Base-by-base conservation (phyloP, 30 jellyfish, hydroid and myxozoan species). In the Nemopilema nomurai region DNA sequence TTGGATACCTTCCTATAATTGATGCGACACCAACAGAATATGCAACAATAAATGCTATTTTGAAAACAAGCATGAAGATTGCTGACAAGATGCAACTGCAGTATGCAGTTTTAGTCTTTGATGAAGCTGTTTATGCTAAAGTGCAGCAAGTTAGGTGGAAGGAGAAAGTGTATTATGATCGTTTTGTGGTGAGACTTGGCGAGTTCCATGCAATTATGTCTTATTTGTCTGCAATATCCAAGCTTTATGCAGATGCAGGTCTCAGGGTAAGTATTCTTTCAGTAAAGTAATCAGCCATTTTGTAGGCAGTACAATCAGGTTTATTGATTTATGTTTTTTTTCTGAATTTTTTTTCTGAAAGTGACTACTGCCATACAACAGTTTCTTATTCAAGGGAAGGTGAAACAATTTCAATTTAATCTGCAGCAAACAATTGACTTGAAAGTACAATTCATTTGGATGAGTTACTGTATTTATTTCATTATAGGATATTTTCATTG, bases 121-220 rank as follows among this genome's bases (percentile, higher is more conserved):
- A 82, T 83, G 96, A 70, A 76, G 96, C 79, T 26, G 91, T 84
- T 19, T 89, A 83, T 82, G 91, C 97, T 27, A 89, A 89, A 71
- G 90, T 73, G n/a, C 97, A 90, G 75, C 49, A 31, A 51, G 63
- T 90, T 65, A 32, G 96, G 63, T 90, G 95, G 95, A 74, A 65
- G 26, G 78, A 68, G 33, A 70, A 83, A 49, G 90, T 62, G 49
- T 26, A 53, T 21, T 29, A 57, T 66, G 26, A 53, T 27, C 22
- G 67, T 26, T 18, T 90, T 18, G 76, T 83, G 17, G 75, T 76
- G n/a, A 65, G 97, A 64, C 91, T 82, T 83, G 97, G 97, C n/a
- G 96, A 62, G 18, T 90, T 90, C 77, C 97, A 90, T 82, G 74
- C 96, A 16, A 67, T 66, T 16, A 82, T 90, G 97, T 83, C 96